Conservation (phyloP, 1,140 invertebrate genomes). For the Stegodyphus mimosarum region DNA sequence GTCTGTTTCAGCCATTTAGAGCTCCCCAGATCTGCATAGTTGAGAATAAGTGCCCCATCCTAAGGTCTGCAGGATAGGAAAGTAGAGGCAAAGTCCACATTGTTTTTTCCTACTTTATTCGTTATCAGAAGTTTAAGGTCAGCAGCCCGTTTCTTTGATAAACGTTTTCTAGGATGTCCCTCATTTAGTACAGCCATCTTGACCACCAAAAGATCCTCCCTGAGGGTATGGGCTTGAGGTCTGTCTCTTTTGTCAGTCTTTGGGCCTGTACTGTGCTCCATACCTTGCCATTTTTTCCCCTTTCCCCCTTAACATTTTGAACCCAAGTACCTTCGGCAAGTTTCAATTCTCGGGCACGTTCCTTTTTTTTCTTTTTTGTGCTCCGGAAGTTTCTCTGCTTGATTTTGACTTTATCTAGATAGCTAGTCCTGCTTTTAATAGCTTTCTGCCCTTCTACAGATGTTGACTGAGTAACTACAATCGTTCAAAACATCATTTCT, state of each 20-base stretch:
- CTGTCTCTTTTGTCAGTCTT: not conserved
- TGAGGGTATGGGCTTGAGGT: not conserved
- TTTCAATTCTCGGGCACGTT: too few relatives aligned
- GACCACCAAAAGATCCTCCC: not conserved
- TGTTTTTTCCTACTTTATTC: too few relatives aligned
- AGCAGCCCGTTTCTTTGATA: not conserved
- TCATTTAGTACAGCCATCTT: not conserved
- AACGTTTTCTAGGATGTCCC: not conserved
- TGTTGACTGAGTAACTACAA: too few relatives aligned
- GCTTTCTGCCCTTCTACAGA: too few relatives aligned
- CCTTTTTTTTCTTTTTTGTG: not conserved
- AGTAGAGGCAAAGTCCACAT: too few relatives aligned
- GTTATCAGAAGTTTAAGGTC: not conserved
- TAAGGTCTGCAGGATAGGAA: too few relatives aligned
- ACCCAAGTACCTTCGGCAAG: not conserved
- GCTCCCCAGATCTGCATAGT: too few relatives aligned
- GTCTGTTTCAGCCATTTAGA: too few relatives aligned
- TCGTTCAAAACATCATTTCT: too few relatives aligned
- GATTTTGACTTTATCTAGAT: too few relatives aligned
- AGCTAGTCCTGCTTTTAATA: too few relatives aligned
- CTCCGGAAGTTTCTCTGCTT: not conserved
- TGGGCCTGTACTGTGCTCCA: not conserved
- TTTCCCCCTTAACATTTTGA: not conserved
- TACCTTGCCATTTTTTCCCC: not conserved
- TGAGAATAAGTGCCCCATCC: too few relatives aligned